Conservation (phyloP, 2,113 vertebrate species). For the Haemorhous mexicanus region DNA sequence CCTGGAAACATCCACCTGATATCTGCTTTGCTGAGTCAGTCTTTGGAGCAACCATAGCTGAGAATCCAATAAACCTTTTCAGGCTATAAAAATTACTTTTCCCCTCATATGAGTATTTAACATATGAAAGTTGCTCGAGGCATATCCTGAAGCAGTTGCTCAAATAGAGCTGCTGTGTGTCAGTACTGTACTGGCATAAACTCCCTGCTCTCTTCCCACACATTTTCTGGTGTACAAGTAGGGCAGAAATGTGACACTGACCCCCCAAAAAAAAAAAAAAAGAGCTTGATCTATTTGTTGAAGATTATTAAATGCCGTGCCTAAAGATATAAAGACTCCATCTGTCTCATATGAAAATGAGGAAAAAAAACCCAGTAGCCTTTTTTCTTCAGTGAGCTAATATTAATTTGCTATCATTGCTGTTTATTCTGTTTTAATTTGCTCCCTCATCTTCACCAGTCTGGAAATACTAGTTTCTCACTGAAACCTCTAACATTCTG, state of each 20-base stretch:
- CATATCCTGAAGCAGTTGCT: slow-evolving; percentile 26
- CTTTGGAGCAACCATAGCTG: background rate
- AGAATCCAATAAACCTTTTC: background rate
- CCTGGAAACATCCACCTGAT: background rate
- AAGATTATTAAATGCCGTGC: background rate
- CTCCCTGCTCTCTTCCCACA: background rate
- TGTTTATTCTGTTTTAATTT: background rate
- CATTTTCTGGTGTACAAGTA: background rate
- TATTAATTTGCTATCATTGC: background rate
- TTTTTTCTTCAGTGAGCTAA: background rate
- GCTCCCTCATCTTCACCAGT: background rate
- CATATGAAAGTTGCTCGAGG: slow-evolving; percentile 23
- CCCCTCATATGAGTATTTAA: slow-evolving; percentile 8
- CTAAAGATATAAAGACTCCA: background rate
- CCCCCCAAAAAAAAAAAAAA: no score
- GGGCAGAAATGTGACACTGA: background rate
- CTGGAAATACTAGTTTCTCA: background rate
- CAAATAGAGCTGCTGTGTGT: slow-evolving; percentile 8
- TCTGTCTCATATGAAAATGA: background rate
- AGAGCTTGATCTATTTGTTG: background rate
- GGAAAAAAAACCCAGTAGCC: fast-evolving
- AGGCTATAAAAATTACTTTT: slow-evolving; percentile 14
- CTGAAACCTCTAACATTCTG: background rate
- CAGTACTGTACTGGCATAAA: background rate
- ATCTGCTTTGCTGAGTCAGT: background rate